Conservation (phyloP, 2,797 vertebrate species). For the Scomberomorus guttatus region DNA sequence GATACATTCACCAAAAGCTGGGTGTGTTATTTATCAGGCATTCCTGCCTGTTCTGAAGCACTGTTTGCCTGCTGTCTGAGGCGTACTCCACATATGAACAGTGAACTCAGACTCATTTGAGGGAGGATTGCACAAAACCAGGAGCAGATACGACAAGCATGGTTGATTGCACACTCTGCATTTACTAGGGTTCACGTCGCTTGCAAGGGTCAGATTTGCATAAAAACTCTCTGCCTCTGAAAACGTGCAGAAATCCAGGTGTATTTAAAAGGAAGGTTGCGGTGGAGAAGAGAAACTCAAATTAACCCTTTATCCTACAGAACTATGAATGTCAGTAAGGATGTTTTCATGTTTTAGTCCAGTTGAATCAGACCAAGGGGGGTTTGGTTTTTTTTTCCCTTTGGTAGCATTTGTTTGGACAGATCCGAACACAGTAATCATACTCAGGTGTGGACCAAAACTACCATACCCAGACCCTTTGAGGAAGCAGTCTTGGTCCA, state of each 20-base stretch:
- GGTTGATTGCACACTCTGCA: slow-evolving; percentile 8
- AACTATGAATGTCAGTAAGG: too few relatives aligned
- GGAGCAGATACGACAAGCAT: not conserved
- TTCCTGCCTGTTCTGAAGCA: not conserved
- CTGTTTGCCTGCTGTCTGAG: not conserved
- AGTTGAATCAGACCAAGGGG: too few relatives aligned
- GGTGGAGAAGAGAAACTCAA: not conserved
- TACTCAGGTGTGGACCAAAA: too few relatives aligned
- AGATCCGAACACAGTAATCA: too few relatives aligned
- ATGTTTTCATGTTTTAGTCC: too few relatives aligned
- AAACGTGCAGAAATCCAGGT: too few relatives aligned
- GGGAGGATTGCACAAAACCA: not conserved
- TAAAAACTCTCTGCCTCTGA: not conserved
- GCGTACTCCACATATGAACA: not conserved
- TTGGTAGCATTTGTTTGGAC: too few relatives aligned
- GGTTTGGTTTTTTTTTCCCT: too few relatives aligned
- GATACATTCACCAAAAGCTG: not conserved
- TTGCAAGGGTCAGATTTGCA: slow-evolving; percentile 10
- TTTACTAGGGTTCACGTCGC: not conserved
- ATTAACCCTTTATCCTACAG: too few relatives aligned
- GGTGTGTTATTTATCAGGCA: not conserved
- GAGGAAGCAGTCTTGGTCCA: too few relatives aligned
- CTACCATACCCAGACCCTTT: too few relatives aligned
- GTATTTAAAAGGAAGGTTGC: not conserved
- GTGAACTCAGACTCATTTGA: not conserved